A percentile compares a stretch with the other conserved stretches of the same genome.
Conservation (phyloP, 1,140 invertebrate species). For the Leptoteleia sp. region DNA sequence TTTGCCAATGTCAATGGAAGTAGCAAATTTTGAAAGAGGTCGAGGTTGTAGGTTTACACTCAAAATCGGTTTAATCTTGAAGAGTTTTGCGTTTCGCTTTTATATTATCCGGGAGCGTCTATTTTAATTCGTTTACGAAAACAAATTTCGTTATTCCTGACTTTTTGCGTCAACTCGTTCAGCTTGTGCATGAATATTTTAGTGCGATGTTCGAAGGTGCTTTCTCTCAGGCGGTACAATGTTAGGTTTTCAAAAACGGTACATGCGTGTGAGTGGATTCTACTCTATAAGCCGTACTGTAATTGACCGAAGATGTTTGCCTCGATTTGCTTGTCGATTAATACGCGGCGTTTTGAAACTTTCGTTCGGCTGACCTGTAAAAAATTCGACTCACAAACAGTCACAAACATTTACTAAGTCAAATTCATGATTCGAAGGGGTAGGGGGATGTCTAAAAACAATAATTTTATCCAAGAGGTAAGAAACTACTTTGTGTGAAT, state of each 20-base stretch:
- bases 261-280: conserved; percentile 63
- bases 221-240: conserved; percentile 49
- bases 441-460: not conserved
- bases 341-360: too few relatives aligned
- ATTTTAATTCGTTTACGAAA: not conserved
- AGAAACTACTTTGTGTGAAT: conserved; percentile 14
- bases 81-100: not conserved
- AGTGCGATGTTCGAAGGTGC: conserved; percentile 45
- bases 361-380: conserved; percentile 45
- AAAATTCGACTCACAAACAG: conserved; percentile 55
- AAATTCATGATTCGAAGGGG: conserved; percentile 1
- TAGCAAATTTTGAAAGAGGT: conserved; percentile 63
- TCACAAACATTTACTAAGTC: conserved; percentile 30
- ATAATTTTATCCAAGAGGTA: not conserved
- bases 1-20: conserved; percentile 76
- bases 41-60: conserved; percentile 32
- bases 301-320: conserved; percentile 36
- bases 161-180: conserved; percentile 7
- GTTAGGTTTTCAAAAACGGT: conserved; percentile 54
- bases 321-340: conserved; percentile 31
- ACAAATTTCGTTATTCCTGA: conserved; percentile 1
- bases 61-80: conserved; percentile 15
- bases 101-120: too few relatives aligned
- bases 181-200: conserved; percentile 41
- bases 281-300: conserved; percentile 52